phyloP scores from a whole-genome alignment of 2,113 vertebrate genomes.

The Dascyllus trimaculatus region DNA sequence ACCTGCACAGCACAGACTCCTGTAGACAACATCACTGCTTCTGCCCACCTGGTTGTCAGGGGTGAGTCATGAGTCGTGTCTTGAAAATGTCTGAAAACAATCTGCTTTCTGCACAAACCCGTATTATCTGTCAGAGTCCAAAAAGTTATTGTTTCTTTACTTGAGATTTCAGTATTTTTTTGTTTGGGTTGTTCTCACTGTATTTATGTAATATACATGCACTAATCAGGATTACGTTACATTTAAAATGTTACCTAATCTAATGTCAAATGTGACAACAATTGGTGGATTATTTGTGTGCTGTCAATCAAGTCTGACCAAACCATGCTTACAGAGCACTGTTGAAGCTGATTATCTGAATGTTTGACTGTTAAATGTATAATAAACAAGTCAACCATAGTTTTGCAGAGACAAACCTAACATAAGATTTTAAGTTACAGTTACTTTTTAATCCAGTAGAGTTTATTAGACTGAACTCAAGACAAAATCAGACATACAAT shows the following conservation, averaged over 20 bases:
- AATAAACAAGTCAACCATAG: too few relatives aligned
- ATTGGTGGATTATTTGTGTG: background rate
- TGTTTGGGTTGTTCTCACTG: too few relatives aligned
- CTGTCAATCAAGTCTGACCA: background rate
- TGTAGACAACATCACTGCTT: slow-evolving; percentile 93
- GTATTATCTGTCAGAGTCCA: too few relatives aligned
- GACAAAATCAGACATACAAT: slow-evolving; percentile 1
- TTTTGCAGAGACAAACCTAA: background rate
- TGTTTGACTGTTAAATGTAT: too few relatives aligned
- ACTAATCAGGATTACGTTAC: too few relatives aligned
- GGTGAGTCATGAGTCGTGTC: slow-evolving; percentile 84
- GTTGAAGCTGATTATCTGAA: background rate
- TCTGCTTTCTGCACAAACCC: background rate
- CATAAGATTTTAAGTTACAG: background rate
- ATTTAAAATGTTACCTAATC: too few relatives aligned
- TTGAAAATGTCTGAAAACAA: background rate
- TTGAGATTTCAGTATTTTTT: too few relatives aligned
- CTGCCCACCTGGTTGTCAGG: slow-evolving; percentile 94
- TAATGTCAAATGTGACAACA: too few relatives aligned
- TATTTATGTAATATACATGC: too few relatives aligned
- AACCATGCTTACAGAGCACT: background rate
- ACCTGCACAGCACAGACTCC: slow-evolving; percentile 94
- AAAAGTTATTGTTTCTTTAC: background rate
- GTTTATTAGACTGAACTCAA: background rate
- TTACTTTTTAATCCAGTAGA: background rate